These are phyloP conservation scores for Macroteleia sp. DNA, from an alignment of 2,888 invertebrate genomes.

Conservation along the genomic window DNA sequence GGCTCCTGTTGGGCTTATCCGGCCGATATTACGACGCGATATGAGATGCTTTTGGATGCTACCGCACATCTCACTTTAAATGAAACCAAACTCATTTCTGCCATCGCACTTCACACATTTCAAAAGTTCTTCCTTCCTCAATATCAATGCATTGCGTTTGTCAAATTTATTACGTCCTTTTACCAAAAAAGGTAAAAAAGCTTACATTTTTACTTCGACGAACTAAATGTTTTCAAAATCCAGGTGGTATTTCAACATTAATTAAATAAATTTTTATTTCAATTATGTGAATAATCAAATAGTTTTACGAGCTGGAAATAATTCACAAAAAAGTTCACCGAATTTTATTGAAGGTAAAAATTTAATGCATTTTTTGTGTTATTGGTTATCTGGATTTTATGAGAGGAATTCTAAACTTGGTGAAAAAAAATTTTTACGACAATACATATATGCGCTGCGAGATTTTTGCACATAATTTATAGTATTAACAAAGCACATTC, in stretches of 20 bases:
- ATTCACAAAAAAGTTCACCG: slow-evolving; percentile 1
- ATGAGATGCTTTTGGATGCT: slow-evolving; percentile 70
- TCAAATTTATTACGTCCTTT: slow-evolving; percentile 5
- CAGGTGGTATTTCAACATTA: background rate
- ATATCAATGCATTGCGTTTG: slow-evolving; percentile 21
- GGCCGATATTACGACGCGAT: slow-evolving; percentile 80
- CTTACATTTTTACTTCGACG: too few species aligned
- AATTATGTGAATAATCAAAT: background rate
- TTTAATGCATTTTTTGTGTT: slow-evolving; percentile 20
- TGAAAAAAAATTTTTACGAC: slow-evolving; percentile 19
- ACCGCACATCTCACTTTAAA: slow-evolving; percentile 54
- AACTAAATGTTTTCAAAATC: too few species aligned
- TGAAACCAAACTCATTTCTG: slow-evolving; percentile 54
- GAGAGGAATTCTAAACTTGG: slow-evolving; percentile 14
- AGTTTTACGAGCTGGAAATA: background rate
- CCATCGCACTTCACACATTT: slow-evolving; percentile 29
- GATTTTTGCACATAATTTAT: slow-evolving; percentile 20
- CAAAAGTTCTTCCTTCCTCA: background rate
- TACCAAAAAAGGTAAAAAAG: too few species aligned
- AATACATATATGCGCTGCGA: background rate
- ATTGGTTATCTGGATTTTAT: slow-evolving; percentile 20
- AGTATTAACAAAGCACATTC: slow-evolving; percentile 5
- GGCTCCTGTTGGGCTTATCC: slow-evolving; percentile 79
- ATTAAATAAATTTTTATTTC: slow-evolving; percentile 1
- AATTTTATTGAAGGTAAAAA: slow-evolving; percentile 12